Conservation (phyloP, 2,113 vertebrate genomes). For the Leuciscus idus region DNA sequence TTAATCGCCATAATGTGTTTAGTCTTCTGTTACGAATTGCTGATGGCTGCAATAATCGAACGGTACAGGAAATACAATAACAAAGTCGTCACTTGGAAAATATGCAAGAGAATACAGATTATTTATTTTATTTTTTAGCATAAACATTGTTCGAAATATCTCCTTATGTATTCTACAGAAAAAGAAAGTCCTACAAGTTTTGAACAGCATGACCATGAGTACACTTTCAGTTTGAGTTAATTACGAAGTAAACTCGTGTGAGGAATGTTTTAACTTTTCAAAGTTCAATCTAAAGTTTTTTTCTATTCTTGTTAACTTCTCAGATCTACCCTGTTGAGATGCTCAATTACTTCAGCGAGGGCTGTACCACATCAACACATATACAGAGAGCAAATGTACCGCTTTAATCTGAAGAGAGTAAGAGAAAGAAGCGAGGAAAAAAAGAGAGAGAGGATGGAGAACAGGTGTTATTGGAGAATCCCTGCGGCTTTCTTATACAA, state of each 20-base stretch:
- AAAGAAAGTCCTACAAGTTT: not conserved
- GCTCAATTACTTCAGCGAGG: not conserved
- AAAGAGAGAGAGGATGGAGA: slow-evolving; percentile 5
- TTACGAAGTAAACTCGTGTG: not conserved
- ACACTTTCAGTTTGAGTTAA: not conserved
- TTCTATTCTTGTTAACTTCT: slow-evolving; percentile 3
- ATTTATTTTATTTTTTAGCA: not conserved
- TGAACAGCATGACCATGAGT: not conserved
- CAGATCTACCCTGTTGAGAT: slow-evolving; percentile 12
- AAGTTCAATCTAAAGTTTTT: slow-evolving; percentile 16
- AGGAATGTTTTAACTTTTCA: not conserved
- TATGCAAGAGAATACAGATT: too few species aligned
- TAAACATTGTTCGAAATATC: not conserved
- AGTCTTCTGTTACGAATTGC: too few species aligned
- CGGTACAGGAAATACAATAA: too few species aligned
- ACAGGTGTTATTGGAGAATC: slow-evolving; percentile 51
- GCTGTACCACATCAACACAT: slow-evolving; percentile 17
- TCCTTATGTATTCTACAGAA: not conserved
- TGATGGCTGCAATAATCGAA: too few species aligned
- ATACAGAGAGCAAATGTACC: slow-evolving; percentile 42
- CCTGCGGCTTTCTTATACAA: slow-evolving; percentile 44
- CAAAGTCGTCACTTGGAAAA: too few species aligned
- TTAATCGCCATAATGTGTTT: too few species aligned
- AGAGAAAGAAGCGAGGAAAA: not conserved
- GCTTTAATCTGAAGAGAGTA: slow-evolving; percentile 44